Evolutionary conservation across 1,140 invertebrate genomes (phyloP).

Genomic region (Brachionus plicatilis): DNA sequence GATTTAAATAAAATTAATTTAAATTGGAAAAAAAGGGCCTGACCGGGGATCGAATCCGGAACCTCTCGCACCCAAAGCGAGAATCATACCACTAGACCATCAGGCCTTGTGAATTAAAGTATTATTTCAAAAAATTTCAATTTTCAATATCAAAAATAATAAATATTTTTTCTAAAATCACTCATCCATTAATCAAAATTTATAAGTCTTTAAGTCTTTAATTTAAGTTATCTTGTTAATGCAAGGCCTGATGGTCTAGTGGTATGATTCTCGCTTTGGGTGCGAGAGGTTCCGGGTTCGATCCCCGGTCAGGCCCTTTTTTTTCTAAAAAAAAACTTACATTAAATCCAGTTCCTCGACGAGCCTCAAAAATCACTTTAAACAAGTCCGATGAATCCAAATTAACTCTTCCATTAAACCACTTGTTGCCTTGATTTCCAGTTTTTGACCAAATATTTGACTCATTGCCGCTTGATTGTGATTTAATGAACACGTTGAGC

Average conservation of each 20-base stretch:
- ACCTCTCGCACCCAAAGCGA: not conserved
- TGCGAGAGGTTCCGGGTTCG: not conserved
- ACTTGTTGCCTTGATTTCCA: constrained; percentile 35
- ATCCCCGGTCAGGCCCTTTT: not conserved
- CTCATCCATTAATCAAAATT: not conserved
- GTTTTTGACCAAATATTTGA: constrained; percentile 20
- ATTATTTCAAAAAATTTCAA: not conserved
- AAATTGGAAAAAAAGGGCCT: not conserved
- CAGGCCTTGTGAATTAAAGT: not conserved
- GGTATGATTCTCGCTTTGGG: not conserved
- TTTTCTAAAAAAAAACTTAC: not conserved
- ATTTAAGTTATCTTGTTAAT: not conserved
- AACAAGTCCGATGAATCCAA: constrained; percentile 45
- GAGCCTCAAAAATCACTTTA: constrained; percentile 47
- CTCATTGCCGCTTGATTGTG: not conserved
- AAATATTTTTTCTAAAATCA: not conserved
- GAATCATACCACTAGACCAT: not conserved
- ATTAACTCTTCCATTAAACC: constrained; percentile 28
- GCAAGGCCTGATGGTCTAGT: not conserved
- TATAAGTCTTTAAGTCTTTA: not conserved
- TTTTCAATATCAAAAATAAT: not conserved
- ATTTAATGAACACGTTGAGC: constrained; percentile 28
- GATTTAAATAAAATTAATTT: not conserved
- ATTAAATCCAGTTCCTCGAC: constrained; percentile 43
- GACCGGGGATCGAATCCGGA: not conserved